Evolutionary conservation across 2,888 invertebrate species (phyloP).

Genomic region (Atrina japonica): DNA sequence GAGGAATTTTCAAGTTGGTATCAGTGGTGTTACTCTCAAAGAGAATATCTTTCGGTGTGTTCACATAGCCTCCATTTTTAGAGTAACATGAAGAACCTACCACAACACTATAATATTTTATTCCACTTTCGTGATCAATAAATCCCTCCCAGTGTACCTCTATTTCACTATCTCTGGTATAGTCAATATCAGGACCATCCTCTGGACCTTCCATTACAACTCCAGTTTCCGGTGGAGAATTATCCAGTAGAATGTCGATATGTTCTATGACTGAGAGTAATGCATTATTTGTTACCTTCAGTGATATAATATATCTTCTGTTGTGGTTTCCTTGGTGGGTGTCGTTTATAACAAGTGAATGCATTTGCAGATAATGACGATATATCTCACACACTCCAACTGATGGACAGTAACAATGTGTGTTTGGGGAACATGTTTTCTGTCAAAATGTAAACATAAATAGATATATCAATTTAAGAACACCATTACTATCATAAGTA

Average conservation of each 20-base stretch:
- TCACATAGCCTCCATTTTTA: constrained; percentile 14
- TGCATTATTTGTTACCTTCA: constrained; percentile 62
- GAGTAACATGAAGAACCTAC: constrained; percentile 38
- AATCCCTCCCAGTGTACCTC: constrained; percentile 56
- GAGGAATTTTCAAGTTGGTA: too few species aligned
- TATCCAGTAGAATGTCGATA: constrained; percentile 61
- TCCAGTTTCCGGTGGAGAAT: constrained; percentile 61
- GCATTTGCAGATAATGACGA: constrained; percentile 46
- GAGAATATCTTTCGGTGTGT: background rate
- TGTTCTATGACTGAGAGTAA: constrained; percentile 47
- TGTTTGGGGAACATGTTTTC: constrained; percentile 16
- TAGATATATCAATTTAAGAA: too few species aligned
- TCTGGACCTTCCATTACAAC: constrained; percentile 58
- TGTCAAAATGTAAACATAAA: constrained; percentile 23
- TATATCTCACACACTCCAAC: constrained; percentile 52
- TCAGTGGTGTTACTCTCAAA: too few species aligned
- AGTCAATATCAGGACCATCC: constrained; percentile 54
- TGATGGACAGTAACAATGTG: constrained; percentile 57
- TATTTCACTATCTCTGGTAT: constrained; percentile 37
- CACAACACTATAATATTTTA: constrained; percentile 45
- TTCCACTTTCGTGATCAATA: constrained; percentile 58
- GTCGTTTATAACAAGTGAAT: constrained; percentile 39
- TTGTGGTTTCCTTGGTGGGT: constrained; percentile 60
- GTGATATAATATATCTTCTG: constrained; percentile 57
- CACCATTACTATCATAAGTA: too few species aligned